Evolutionary conservation across 2,113 vertebrate genomes (phyloP), one percentile per base, ranked within the genome.

Genomic region (Genyomyrus donnyi): DNA sequence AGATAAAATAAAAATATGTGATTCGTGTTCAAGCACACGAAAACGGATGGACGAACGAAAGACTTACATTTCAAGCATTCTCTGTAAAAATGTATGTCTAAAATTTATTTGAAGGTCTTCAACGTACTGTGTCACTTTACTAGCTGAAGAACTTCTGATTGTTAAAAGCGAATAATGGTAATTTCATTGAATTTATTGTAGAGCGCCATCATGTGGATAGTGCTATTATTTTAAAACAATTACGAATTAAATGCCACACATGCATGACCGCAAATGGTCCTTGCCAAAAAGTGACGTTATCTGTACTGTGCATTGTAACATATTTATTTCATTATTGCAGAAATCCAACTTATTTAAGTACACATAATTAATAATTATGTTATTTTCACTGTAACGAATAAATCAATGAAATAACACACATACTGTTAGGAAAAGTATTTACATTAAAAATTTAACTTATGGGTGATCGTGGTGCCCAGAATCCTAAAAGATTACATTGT

Each of bases 121-220:
- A 31, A 70, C 62, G n/a, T 70, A 70, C 13, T 70, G n/a, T 66
- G n/a, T 70, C 10, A 13, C 62, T 66, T 66, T 31, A 70, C 3
- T 70, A 3, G n/a, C 62, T 11, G 27, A 70, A 27, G 62, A 31
- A 70, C 62, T 31, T 31, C 62, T 13, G 62, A 27, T 31, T 70
- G n/a, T 66, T 66, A 66, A 58, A 42, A 80, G 39, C n/a, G 17
- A 84, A 58, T 5, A 45, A 42, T 9, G 31, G 27, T 19, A 21
- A 87, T 31, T 7, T 27, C 15, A 77, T n/a, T 83, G 1, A 53
- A 10, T 56, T 84, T 89, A 49, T 83, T 24, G 74, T 24, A 89
- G 10, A 53, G 88, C 74, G 70, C 88, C 88, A 89, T 56, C 70
- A 31, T 84, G 70, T 89, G 88, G 88, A 21, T 83, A 52, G 27